phyloP scores from a whole-genome alignment of 2,888 invertebrate genomes.

The Drosophila niveifrons region DNA sequence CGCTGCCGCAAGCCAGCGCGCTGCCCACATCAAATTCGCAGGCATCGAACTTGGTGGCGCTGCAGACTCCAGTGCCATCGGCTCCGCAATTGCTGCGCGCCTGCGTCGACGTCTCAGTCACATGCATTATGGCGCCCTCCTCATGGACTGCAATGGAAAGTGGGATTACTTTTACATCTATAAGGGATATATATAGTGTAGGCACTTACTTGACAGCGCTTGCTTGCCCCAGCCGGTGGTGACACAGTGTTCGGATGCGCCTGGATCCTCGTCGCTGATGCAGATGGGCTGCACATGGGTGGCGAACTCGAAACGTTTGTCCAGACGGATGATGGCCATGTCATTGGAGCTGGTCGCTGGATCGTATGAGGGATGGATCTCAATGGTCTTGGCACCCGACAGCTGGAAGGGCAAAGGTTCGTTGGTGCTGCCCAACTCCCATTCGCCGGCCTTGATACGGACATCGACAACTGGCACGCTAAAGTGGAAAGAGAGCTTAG shows the following conservation, averaged over 20 bases:
- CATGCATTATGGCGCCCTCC: conserved; percentile 91
- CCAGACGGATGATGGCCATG: conserved; percentile 89
- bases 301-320: conserved; percentile 88
- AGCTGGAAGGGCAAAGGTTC: conserved; percentile 93
- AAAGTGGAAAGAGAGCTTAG: no score
- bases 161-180: background rate
- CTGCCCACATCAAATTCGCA: conserved; percentile 93
- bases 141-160: conserved; percentile 88
- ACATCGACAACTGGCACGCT: conserved; percentile 86
- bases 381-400: conserved; percentile 89
- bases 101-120: conserved; percentile 89
- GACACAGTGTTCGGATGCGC: conserved; percentile 88
- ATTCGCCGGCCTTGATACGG: conserved; percentile 92
- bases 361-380: conserved; percentile 90
- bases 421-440: conserved; percentile 92
- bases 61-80: conserved; percentile 87
- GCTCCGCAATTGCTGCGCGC: conserved; percentile 86
- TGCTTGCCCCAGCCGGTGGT: conserved; percentile 94
- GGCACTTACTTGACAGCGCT: conserved; percentile 89
- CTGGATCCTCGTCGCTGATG: conserved; percentile 88
- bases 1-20: conserved; percentile 91
- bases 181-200: background rate
- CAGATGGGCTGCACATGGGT: conserved; percentile 92
- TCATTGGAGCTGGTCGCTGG: conserved; percentile 88
- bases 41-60: conserved; percentile 89